Evolutionary conservation across 2,797 vertebrate species (phyloP).

Genomic region (Notoglanidium macrostoma): DNA sequence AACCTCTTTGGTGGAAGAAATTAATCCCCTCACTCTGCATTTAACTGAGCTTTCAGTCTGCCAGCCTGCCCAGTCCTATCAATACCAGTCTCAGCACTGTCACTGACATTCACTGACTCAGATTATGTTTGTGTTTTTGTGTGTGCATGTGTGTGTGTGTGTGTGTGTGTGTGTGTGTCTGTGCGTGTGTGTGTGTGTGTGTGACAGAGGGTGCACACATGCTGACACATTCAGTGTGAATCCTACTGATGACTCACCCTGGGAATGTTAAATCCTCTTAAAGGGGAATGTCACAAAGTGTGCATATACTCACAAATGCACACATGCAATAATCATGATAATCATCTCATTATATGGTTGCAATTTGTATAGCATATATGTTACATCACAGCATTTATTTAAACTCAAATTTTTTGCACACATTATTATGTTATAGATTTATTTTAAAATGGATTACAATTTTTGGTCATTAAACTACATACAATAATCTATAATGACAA

Average conservation of each 20-base stretch:
- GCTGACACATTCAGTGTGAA: slow-evolving; percentile 36
- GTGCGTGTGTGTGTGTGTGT: slow-evolving; percentile 24
- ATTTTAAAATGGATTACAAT: not conserved
- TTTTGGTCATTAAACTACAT: not conserved
- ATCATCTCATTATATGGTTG: not conserved
- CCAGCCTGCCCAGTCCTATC: slow-evolving; percentile 30
- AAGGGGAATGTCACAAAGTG: slow-evolving; percentile 18
- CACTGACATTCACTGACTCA: slow-evolving; percentile 31
- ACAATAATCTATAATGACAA: not conserved
- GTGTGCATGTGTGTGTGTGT: slow-evolving; percentile 24
- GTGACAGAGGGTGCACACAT: slow-evolving; percentile 9
- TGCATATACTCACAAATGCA: not conserved
- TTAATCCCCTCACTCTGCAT: not conserved
- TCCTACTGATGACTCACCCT: slow-evolving; percentile 42
- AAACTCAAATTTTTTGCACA: not conserved
- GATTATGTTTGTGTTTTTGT: slow-evolving; percentile 15
- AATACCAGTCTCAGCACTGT: slow-evolving; percentile 26
- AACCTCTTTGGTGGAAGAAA: slow-evolving; percentile 26
- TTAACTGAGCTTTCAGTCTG: slow-evolving; percentile 10
- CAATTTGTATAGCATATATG: not conserved
- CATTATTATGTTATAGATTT: not conserved
- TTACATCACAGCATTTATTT: not conserved
- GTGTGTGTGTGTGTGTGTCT: not conserved
- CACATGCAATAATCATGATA: not conserved
- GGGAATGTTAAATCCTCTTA: slow-evolving; percentile 28